Evolutionary conservation across 2,797 vertebrate genomes (phyloP).

Genomic region (Pantherophis vulpinus): DNA sequence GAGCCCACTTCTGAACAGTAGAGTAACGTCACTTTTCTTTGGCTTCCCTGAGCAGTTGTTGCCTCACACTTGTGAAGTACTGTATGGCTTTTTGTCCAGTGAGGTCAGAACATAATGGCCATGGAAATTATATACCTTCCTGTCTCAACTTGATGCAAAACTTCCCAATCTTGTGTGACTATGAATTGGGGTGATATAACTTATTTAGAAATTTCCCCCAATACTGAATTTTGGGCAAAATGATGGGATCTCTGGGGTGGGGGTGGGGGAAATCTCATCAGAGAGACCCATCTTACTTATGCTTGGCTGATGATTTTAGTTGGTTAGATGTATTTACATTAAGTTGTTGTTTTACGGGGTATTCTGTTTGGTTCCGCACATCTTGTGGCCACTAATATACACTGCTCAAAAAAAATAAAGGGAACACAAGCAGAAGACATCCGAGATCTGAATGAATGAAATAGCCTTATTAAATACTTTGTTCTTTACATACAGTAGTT

Average conservation of each 20-base stretch:
- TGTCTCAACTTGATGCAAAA: not conserved
- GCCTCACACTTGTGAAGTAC: not conserved
- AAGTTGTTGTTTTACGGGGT: not conserved
- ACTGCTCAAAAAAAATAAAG: too few species aligned
- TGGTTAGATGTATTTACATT: too few species aligned
- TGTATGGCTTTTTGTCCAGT: not conserved
- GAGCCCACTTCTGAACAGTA: not conserved
- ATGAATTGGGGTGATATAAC: not conserved
- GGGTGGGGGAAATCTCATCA: too few species aligned
- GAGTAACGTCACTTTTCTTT: not conserved
- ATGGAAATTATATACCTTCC: not conserved
- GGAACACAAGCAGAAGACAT: too few species aligned
- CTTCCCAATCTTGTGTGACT: not conserved
- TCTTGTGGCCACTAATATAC: too few species aligned
- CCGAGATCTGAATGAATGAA: too few species aligned
- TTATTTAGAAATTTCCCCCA: not conserved
- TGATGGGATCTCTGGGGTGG: too few species aligned
- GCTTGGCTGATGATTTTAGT: too few species aligned
- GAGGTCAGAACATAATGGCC: not conserved
- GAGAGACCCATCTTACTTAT: too few species aligned
- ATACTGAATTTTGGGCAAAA: not conserved
- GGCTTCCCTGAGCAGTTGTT: not conserved
- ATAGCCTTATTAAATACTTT: too few species aligned
- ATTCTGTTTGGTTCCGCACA: not conserved
- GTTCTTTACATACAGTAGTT: too few species aligned